Conservation (phyloP, 2,888 invertebrate species). For the Caradrina kadenii region DNA sequence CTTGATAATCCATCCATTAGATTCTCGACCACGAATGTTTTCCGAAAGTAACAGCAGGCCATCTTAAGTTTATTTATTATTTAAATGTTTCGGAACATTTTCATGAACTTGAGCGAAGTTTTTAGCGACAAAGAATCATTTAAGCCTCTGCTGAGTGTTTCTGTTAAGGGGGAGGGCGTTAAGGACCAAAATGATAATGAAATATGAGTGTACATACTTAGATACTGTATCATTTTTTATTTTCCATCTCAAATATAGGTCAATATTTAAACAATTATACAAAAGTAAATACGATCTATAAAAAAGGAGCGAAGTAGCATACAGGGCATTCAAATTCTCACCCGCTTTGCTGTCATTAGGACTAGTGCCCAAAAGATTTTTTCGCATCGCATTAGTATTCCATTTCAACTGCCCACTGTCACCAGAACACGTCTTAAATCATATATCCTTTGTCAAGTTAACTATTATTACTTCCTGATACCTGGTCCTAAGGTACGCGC, state of each 20-base stretch:
- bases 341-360: no score
- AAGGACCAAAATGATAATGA: not conserved
- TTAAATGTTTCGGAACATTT: conserved; percentile 64
- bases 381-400: no score
- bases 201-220: no score
- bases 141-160: conserved; percentile 68
- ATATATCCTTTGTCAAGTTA: conserved; percentile 30
- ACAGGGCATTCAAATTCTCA: no score
- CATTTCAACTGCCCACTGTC: not conserved
- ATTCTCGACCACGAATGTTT: conserved; percentile 44
- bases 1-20: conserved; percentile 44
- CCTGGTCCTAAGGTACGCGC: conserved; percentile 27
- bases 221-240: no score
- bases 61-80: conserved; percentile 63
- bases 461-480: conserved; percentile 49
- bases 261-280: no score
- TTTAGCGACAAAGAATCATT: conserved; percentile 68
- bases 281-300: no score
- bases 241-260: no score
- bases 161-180: conserved; percentile 60
- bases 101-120: conserved; percentile 65
- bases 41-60: conserved; percentile 30
- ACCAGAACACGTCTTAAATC: not conserved
- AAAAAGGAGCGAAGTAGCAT: no score
- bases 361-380: no score